Evolutionary conservation across 2,113 vertebrate species (phyloP), one percentile per base, ranked within the genome.

Genomic region (Bambusicola thoracicus): DNA sequence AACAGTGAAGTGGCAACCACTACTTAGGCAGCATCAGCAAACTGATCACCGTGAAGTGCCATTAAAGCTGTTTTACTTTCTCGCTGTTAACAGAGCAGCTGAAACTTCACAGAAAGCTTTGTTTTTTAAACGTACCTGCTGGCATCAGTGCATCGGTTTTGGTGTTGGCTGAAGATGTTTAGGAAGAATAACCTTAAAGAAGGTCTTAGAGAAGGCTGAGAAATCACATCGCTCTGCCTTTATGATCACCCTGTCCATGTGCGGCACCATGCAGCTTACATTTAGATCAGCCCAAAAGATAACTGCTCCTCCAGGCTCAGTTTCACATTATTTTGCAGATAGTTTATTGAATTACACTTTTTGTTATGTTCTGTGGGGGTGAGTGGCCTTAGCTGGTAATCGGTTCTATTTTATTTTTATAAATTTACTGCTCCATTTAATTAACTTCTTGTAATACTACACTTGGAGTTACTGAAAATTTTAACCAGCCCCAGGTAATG

Each of bases 311-410:
- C 32, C 49, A 63, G 67, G 81, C 22, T 93, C 49, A 27, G 55
- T 87, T 91, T 89, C 89, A 78, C 22, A 48, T n/a, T 87, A 63
- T 72, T 85, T 95, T 92, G 68, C 51, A 69, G 83, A 72, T 14
- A 72, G 12, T 25, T 92, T 70, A 93, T 92, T 81, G 89, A 63
- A 81, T 80, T 83, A 68, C 13, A 55, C 15, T 74, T 93, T 92
- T 67, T 89, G 38, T 80, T 29, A 63, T 56, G 51, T 68, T 94
- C 79, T 94, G 56, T 38, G 30, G 76, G 56, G 27, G 10, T 48
- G 38, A 81, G 29, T 86, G 87, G 84, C 85, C 82, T 72, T 87
- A 87, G n/a, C 90, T 86, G 88, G 85, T 56, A 94, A 87, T 66
- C 59, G 73, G 69, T 30, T 10, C 46, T 83, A 83, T 90, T 82